A percentile compares a stretch with the other conserved stretches of the same genome.
These are phyloP conservation scores for Orchestes rusci DNA, from an alignment of 2,888 invertebrate species.

Conservation along the genomic window DNA sequence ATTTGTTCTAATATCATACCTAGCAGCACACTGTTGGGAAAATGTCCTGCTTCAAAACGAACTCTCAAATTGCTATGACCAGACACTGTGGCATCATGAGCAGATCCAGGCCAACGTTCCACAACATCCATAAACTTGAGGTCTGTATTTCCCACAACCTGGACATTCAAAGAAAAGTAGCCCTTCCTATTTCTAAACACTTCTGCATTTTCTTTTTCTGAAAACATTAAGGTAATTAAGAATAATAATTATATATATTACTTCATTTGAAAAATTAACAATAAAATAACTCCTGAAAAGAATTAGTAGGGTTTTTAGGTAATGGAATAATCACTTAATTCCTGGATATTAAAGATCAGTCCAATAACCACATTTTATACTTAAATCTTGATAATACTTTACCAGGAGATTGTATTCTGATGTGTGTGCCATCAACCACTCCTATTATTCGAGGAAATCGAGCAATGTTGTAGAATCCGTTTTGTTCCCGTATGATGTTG, in stretches of 20 bases:
- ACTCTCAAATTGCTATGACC: too few species aligned
- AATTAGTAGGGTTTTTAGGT: too few species aligned
- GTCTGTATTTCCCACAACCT: constrained; percentile 26
- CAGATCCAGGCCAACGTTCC: constrained; percentile 21
- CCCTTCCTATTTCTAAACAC: constrained; percentile 28
- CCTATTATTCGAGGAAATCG: constrained; percentile 6
- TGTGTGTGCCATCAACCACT: constrained; percentile 9
- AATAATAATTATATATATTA: too few species aligned
- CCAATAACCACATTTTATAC: not conserved
- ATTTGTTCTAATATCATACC: not conserved
- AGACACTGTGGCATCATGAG: constrained; percentile 32
- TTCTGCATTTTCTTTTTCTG: constrained; percentile 29
- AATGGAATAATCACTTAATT: too few species aligned
- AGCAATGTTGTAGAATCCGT: constrained; percentile 5
- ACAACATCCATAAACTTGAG: constrained; percentile 25
- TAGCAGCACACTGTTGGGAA: not conserved
- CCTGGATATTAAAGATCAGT: too few species aligned
- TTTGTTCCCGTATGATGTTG: constrained; percentile 1
- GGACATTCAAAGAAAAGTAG: constrained; percentile 32
- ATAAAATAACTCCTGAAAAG: too few species aligned
- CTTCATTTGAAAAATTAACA: too few species aligned
- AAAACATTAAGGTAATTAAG: too few species aligned
- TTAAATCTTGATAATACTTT: not conserved
- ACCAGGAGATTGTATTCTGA: constrained; percentile 8
- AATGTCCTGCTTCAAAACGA: too few species aligned